A percentile compares a stretch with the other conserved stretches of the same genome.
These are phyloP conservation scores for Pegea sp. DNA, from an alignment of 23 tunicate genomes.

Conservation along the genomic window DNA sequence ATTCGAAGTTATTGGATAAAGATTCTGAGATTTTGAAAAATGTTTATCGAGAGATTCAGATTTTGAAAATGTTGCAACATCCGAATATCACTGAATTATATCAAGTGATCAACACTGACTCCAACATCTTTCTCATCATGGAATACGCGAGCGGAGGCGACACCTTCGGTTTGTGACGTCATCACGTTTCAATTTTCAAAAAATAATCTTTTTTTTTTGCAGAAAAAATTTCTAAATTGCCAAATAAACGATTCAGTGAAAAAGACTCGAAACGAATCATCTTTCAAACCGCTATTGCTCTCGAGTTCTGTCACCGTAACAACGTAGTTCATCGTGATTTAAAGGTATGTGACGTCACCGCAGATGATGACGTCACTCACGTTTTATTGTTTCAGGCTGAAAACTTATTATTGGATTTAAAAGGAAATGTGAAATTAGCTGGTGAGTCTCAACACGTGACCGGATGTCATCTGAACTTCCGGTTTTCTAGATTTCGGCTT, in stretches of 20 bases:
- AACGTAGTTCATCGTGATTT: slow-evolving; percentile 79
- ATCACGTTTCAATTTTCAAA: background rate
- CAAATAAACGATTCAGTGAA: slow-evolving; percentile 54
- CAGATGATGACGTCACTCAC: background rate
- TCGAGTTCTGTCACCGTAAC: slow-evolving; percentile 69
- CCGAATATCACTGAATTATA: slow-evolving; percentile 72
- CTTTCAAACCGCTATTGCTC: slow-evolving; percentile 59
- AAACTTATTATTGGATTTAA: slow-evolving; percentile 53
- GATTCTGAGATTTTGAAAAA: too few relatives aligned
- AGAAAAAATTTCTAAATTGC: too few relatives aligned
- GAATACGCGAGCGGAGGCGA: too few relatives aligned
- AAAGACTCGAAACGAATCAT: slow-evolving; percentile 47
- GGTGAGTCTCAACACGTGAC: too few relatives aligned
- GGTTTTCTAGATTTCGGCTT: slow-evolving; percentile 73
- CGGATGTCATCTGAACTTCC: too few relatives aligned
- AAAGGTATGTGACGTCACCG: slow-evolving; percentile 12
- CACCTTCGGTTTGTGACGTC: slow-evolving; percentile 4
- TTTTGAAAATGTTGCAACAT: slow-evolving; percentile 58
- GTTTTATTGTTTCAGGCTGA: slow-evolving; percentile 38
- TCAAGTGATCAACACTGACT: too few relatives aligned
- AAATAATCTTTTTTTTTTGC: too few relatives aligned
- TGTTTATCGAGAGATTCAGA: slow-evolving; percentile 87
- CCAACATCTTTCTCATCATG: too few relatives aligned
- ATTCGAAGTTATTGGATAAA: too few relatives aligned
- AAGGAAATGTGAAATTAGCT: slow-evolving; percentile 69